Base-by-base conservation (phyloP, 2,888 invertebrate genomes). In the Exocentrus adspersus region DNA sequence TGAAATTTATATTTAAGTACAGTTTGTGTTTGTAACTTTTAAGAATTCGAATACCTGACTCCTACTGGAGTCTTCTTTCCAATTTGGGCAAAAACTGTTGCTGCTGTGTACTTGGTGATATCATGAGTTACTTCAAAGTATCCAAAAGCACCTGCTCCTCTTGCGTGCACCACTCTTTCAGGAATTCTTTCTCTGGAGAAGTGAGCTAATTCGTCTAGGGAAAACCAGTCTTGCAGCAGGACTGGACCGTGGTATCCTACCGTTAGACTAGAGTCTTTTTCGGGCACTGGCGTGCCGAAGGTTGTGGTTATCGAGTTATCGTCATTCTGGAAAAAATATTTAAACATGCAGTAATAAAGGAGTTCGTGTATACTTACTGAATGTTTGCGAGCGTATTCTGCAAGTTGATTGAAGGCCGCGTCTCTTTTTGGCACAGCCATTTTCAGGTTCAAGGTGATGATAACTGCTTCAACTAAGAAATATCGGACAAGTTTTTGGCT, bases 141-240 rank as follows among this genome's bases (percentile, higher is more conserved):
- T 5, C 82, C 94, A 81, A 93, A 94, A 0, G 93, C 94, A 10
- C 93, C 96, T 24, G 93, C 95, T 67, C 97, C 97, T 82, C 97
- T 98, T 0, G 98, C 98, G 81, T 97, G 97, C 0, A 96, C 97
- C 1, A 97, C 97, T 71, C 98, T 88, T 81, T 98, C 97, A 0
- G 98, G 98, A 74, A 98, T 97, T 60, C 97, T 88, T 81, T 98
- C 98, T 41, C 96, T 86, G 79, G 91, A 90, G 80, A 97, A 97
- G 75, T 95, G 89, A 0, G 92, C 87, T 51, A 94, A 84, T 80
- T 92, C 92, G 80, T 94, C 94, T 6, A 94, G 77, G 68, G 89
- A 89, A 67, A 90, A 87, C 64, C 88, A 88, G 84, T 98, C 98
- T 83, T 97, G 94, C 7, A 97, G 81, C 1, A 98, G 85, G 32